Conservation (phyloP, 2,113 vertebrate genomes). For the Oncorhynchus kisutch region DNA sequence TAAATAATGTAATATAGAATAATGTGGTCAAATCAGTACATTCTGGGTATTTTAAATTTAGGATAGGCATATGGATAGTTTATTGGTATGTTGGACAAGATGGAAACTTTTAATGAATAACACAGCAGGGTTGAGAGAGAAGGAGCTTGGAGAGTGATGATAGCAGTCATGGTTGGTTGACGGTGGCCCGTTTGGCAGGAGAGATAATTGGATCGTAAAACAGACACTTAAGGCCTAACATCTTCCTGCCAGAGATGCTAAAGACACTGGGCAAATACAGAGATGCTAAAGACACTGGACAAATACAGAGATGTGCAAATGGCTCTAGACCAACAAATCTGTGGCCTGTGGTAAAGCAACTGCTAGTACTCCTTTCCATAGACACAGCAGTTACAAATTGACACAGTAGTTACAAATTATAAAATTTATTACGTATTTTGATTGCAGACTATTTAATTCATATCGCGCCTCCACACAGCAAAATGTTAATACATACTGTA, state of each 20-base stretch:
- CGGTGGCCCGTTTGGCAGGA: too few relatives aligned
- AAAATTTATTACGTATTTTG: background rate
- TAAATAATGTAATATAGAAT: background rate
- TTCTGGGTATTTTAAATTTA: background rate
- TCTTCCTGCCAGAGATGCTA: constrained; percentile 18
- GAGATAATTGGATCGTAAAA: constrained; percentile 13
- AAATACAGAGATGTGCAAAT: constrained; percentile 30
- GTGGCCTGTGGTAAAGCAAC: constrained; percentile 27
- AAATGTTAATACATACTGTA: background rate
- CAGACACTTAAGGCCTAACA: constrained; percentile 27
- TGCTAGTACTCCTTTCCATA: background rate
- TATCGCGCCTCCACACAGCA: background rate
- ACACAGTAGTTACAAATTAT: background rate
- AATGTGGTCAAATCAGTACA: background rate
- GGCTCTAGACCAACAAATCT: constrained; percentile 13
- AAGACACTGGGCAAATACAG: constrained; percentile 24
- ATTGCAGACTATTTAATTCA: background rate
- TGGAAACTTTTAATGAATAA: constrained; percentile 29
- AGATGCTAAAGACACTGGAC: constrained; percentile 22
- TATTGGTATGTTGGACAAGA: constrained; percentile 29
- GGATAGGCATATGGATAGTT: background rate
- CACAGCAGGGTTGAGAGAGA: background rate
- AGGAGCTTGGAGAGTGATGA: too few relatives aligned
- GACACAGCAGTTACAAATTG: background rate
- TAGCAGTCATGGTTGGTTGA: too few relatives aligned